Percentiles rank a stretch among this genome's conserved stretches.
Conservation (phyloP, 2,888 invertebrate species). For the Aricia artaxerxes region DNA sequence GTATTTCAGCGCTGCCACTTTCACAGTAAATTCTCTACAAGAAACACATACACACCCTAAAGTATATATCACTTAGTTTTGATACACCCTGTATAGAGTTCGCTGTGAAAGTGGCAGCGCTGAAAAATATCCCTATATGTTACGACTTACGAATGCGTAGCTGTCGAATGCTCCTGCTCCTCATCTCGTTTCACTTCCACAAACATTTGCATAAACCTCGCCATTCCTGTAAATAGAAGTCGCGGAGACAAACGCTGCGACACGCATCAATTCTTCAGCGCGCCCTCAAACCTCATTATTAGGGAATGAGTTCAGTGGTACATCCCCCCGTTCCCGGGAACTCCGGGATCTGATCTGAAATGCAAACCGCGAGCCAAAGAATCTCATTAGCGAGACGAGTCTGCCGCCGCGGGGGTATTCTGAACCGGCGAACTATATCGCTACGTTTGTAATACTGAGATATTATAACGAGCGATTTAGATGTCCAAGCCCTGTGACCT, state of each 20-base stretch:
- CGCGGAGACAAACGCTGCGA: conserved; percentile 27
- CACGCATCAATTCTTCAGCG: conserved; percentile 30
- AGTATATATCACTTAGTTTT: too few relatives aligned
- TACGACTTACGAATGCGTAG: too few relatives aligned
- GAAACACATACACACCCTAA: too few relatives aligned
- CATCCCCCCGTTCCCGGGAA: conserved; percentile 38
- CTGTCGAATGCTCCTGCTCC: too few relatives aligned
- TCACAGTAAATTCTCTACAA: too few relatives aligned
- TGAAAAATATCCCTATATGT: too few relatives aligned
- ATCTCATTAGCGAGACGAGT: conserved; percentile 74
- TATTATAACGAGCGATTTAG: too few relatives aligned
- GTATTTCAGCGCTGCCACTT: too few relatives aligned
- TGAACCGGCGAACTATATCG: conserved; percentile 37
- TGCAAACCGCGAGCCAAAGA: conserved; percentile 79
- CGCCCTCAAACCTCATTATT: conserved; percentile 52
- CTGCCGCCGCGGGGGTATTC: conserved; percentile 58
- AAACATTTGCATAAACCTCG: background rate
- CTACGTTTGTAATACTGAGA: background rate
- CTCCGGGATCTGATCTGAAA: conserved; percentile 65
- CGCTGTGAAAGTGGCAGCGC: too few relatives aligned
- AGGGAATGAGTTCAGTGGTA: conserved; percentile 56
- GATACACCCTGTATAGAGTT: too few relatives aligned
- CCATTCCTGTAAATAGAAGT: background rate
- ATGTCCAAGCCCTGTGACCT: background rate
- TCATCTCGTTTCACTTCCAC: background rate